Evolutionary conservation across 2,113 vertebrate genomes (phyloP).

Genomic region (Sialia sialis): DNA sequence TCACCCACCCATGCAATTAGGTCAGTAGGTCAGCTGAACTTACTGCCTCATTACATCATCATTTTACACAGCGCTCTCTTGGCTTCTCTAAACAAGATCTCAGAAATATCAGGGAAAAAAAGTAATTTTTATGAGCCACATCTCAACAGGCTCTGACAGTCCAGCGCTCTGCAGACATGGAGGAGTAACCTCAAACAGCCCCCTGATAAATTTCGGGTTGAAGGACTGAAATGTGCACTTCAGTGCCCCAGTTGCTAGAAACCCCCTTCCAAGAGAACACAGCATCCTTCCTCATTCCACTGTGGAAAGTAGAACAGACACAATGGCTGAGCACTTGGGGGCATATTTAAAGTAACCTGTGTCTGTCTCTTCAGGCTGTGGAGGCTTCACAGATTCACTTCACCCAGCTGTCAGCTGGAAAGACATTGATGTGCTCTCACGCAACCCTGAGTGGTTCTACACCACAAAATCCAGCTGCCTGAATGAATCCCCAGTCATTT

Average conservation of each 20-base stretch:
- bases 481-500: not conserved
- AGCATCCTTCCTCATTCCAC: not conserved
- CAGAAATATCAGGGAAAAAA: not conserved
- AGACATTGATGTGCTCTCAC: not conserved
- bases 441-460: not conserved
- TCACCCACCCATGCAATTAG: not conserved
- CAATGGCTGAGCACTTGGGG: not conserved
- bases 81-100: not conserved
- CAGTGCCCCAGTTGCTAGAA: not conserved
- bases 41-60: not conserved
- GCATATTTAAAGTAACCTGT: not conserved
- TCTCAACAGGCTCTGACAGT: not conserved
- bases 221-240: not conserved
- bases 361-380: not conserved
- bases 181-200: not conserved
- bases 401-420: not conserved
- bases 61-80: not conserved
- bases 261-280: not conserved
- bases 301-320: not conserved
- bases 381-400: not conserved
- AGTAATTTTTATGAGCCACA: not conserved
- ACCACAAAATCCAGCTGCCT: not conserved
- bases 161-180: rapidly evolving
- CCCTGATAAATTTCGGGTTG: not conserved
- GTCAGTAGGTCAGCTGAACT: conserved; percentile 14